Base-by-base conservation (phyloP, 2,797 vertebrate genomes). In the Danio albolineatus region DNA sequence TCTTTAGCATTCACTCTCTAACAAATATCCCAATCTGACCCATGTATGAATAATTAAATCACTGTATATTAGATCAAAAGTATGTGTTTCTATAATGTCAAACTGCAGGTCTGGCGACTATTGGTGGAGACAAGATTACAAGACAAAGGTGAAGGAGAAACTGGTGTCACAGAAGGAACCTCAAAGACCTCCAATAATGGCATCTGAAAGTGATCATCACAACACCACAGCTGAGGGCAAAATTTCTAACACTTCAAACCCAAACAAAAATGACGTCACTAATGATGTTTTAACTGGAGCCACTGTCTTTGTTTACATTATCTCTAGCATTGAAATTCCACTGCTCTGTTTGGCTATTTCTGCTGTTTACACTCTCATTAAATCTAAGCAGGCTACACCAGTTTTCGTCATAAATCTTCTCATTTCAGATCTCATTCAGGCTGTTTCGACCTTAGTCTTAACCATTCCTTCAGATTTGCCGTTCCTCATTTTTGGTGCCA, bases 401-500 rank as follows among this genome's bases (percentile, higher is more conserved):
- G 6, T 48, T 10, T 49, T 73, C 38, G 16, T 60, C 21, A 17
- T 73, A 13, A 60, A 73, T 60, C 43, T 48, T 12, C 41, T 60
- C 0, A 13, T 73, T 48, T 36, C 10, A 17, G 56, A 60, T 10
- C 3, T 59, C 41, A 12, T 46, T 6, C 39, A 21, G 38, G 14
- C 19, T 43, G n/a, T 51, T 72, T 5, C 38, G n/a, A 12, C 9
- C 7, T 9, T 21, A 10, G 13, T 44, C 4, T 4, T 28, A 1
- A 8, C 2, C 14, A 7, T 16, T 14, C 2, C 3, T 39, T 16
- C 14, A 6, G 7, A 6, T 7, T 0, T 13, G 5, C 4, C 2
- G 0, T 2, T 1, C 1, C 1, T 36, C 19, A 28, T 28, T 39
- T 2, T 5, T 14, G 46, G 4, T 7, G 0, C 7, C 4, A 28